Evolutionary conservation across 2,113 vertebrate species (phyloP).

Genomic region (Parus major): DNA sequence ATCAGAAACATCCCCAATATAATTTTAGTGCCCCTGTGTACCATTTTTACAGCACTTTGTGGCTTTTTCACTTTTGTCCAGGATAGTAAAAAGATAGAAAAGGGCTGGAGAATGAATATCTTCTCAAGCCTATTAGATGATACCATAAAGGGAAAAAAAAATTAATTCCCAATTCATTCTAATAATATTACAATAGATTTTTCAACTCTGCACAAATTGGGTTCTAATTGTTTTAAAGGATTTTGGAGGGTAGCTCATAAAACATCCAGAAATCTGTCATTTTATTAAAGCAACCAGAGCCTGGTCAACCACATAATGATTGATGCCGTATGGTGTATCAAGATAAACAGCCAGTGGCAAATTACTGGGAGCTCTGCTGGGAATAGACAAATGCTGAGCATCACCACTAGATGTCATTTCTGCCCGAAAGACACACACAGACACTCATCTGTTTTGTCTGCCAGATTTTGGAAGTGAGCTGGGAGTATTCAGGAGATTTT

Average conservation of each 20-base stretch:
- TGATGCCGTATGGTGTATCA: background rate
- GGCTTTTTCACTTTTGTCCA: constrained; percentile 59
- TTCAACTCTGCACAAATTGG: background rate
- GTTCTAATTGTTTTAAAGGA: constrained; percentile 40
- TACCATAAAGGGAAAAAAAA: constrained; percentile 21
- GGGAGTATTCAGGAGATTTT: background rate
- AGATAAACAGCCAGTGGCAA: background rate
- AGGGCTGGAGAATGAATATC: background rate
- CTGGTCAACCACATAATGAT: background rate
- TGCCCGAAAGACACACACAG: background rate
- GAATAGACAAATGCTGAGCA: background rate
- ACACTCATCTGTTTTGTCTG: background rate
- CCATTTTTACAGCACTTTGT: constrained; percentile 49
- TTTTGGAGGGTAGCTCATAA: constrained; percentile 12
- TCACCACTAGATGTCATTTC: constrained; percentile 73
- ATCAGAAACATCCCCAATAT: constrained; percentile 59
- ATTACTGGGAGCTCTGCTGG: background rate
- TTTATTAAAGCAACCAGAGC: background rate
- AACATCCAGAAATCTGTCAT: background rate
- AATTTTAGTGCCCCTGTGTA: constrained; percentile 49
- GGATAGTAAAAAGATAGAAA: constrained; percentile 40
- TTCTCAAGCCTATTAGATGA: background rate
- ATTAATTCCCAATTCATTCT: constrained; percentile 6
- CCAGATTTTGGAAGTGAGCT: background rate
- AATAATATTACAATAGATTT: constrained; percentile 46